phyloP scores from a whole-genome alignment of 2,888 invertebrate genomes.

The Orthosia gothica region DNA sequence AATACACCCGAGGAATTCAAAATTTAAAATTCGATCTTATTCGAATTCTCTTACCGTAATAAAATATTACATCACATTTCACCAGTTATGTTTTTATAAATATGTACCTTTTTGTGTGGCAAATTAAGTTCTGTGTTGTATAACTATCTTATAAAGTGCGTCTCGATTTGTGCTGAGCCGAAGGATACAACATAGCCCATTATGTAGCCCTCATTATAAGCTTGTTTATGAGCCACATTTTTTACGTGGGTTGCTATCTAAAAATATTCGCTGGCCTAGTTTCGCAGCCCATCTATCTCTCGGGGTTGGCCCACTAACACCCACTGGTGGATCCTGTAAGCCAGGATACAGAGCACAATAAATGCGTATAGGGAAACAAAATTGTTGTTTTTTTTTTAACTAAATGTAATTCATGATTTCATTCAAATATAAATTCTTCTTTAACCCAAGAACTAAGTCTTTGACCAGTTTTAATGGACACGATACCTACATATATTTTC shows the following conservation, averaged over 20 bases:
- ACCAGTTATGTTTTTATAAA: no score
- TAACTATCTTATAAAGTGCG: background rate
- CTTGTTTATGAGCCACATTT: constrained; percentile 56
- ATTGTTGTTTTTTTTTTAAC: background rate
- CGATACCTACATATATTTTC: no score
- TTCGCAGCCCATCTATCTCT: constrained; percentile 46
- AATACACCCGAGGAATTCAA: no score
- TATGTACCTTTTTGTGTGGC: no score
- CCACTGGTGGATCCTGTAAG: constrained; percentile 46
- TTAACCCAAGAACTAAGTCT: no score
- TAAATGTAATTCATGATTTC: no score
- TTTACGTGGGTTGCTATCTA: constrained; percentile 46
- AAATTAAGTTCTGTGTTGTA: background rate
- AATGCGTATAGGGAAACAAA: constrained; percentile 22
- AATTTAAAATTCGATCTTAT: no score
- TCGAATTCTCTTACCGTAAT: no score
- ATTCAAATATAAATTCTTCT: no score
- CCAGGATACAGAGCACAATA: constrained; percentile 40
- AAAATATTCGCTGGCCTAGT: constrained; percentile 64
- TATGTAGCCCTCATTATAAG: constrained; percentile 53
- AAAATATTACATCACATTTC: no score
- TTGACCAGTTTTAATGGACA: no score
- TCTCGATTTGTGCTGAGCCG: constrained; percentile 36
- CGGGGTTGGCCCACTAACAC: constrained; percentile 42
- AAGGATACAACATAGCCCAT: constrained; percentile 29